Base-by-base conservation (phyloP, 1,140 invertebrate species). In the Zaprionus ghesquierei region DNA sequence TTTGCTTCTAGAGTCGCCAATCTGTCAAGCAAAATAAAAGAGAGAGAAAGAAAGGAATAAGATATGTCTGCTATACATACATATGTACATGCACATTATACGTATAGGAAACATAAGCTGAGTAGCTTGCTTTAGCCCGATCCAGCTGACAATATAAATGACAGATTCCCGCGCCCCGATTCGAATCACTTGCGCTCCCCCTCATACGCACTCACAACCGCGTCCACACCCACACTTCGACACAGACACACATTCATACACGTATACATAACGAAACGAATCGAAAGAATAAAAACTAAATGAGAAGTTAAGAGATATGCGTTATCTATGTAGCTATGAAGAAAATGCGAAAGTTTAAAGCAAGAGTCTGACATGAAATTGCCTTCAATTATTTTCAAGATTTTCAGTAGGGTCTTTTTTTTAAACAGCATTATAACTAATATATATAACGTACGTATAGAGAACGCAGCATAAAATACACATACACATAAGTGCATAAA, bases 301-400 rank as follows among this genome's bases (percentile, higher is more conserved):
- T 35, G 33, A 15, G 29, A 61, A 33, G 46, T 13, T 15, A 29
- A 38, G 50, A 60, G 18, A 66, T 72, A 63, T 33, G 33, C 33
- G 61, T 44, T 69, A 65, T 44, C 38, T 73, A 77, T 49, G 50
- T 73, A 77, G 49, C 59, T 61, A 73, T n/a, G n/a, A n/a, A 77
- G 53, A 66, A 71, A 72, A 78, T 69, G 69, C 59, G 27, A 68
- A 54, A 63, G 60, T 75, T 77, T 64, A 64, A 75, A 75, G 84
- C 79, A 87, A 89, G 82, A 87, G 84, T 87, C 84, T 87, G 84
- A 87, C 84, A 89, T 87, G 65, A 84, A 89, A 87, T 87, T 89
- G 84, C 84, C 84, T 87, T 87, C 77, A 89, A 87, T 75, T 70
- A 51, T 63, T 71, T 78, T 77, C 56, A 56, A 33, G 55, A 60